phyloP scores from a whole-genome alignment of 1,140 invertebrate genomes.

The Lordiphosa mommai region DNA sequence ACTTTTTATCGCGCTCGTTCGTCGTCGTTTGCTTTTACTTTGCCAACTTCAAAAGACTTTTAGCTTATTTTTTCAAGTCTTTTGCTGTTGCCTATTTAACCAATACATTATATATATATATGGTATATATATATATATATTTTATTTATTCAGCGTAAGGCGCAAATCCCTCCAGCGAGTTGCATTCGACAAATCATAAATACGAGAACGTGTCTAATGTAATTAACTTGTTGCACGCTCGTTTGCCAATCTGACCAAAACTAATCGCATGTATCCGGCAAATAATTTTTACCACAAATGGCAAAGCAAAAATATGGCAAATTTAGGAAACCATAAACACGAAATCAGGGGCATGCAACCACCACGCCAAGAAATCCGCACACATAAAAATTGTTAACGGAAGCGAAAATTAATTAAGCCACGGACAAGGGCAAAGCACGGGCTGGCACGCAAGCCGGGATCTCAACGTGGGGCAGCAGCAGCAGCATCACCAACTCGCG shows the following conservation, averaged over 20 bases:
- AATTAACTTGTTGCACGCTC: constrained; percentile 77
- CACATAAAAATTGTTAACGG: constrained; percentile 71
- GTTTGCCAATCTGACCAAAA: constrained; percentile 52
- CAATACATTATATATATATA: background rate
- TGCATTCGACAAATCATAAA: constrained; percentile 12
- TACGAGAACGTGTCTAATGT: constrained; percentile 23
- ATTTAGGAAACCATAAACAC: constrained; percentile 72
- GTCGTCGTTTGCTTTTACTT: constrained; percentile 37
- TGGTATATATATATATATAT: constrained; percentile 10
- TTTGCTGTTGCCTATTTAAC: background rate
- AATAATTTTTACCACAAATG: constrained; percentile 62
- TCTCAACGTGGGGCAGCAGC: background rate
- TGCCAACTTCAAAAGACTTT: constrained; percentile 52
- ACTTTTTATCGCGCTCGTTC: constrained; percentile 62
- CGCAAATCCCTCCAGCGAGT: background rate
- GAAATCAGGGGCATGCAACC: constrained; percentile 65
- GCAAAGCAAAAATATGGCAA: constrained; percentile 48
- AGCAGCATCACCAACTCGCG: constrained; percentile 29
- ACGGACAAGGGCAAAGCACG: constrained; percentile 67
- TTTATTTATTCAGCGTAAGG: constrained; percentile 7
- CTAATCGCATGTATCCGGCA: constrained; percentile 79
- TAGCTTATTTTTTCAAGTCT: constrained; percentile 48
- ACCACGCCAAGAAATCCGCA: background rate
- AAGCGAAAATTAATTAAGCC: constrained; percentile 78
- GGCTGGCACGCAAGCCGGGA: constrained; percentile 53